A percentile compares a stretch with the other conserved stretches of the same genome.
Evolutionary conservation across 2,113 vertebrate genomes (phyloP).

Genomic region (Cyanoliseus patagonus): DNA sequence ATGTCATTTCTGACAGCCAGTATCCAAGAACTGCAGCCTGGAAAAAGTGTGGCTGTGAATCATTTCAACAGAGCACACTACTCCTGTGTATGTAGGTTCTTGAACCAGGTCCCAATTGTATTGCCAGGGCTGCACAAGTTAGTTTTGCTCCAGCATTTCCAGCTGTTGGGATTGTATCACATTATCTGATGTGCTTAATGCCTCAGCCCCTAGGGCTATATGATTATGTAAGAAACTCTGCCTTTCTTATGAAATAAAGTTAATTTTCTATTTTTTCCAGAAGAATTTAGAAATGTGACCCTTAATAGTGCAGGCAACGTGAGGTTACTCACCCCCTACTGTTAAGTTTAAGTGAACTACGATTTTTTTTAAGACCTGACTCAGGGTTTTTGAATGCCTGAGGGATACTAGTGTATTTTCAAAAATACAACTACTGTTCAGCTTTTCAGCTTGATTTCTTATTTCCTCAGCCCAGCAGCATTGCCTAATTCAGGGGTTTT

Average conservation of each 20-base stretch:
- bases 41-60: not conserved
- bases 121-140: not conserved
- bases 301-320: not conserved
- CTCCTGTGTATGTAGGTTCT: not conserved
- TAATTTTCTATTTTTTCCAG: not conserved
- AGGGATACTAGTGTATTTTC: not conserved
- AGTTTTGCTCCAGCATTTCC: not conserved
- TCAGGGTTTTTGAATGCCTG: not conserved
- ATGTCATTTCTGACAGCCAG: not conserved
- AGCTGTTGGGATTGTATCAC: not conserved
- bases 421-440: slow-evolving; percentile 6
- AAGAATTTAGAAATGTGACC: not conserved
- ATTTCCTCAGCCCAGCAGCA: not conserved
- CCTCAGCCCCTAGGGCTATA: not conserved
- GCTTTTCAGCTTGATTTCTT: not conserved
- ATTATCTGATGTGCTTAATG: not conserved
- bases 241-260: slow-evolving; percentile 9
- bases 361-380: slow-evolving; percentile 6
- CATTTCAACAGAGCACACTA: not conserved
- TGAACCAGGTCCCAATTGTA: not conserved
- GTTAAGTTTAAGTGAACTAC: not conserved
- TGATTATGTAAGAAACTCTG: not conserved
- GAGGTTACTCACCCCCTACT: not conserved
- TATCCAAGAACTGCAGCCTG: not conserved
- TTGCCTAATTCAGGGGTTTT: slow-evolving; percentile 15